Base-by-base conservation (phyloP, 2,797 vertebrate species). In the Etheostoma nigrum region DNA sequence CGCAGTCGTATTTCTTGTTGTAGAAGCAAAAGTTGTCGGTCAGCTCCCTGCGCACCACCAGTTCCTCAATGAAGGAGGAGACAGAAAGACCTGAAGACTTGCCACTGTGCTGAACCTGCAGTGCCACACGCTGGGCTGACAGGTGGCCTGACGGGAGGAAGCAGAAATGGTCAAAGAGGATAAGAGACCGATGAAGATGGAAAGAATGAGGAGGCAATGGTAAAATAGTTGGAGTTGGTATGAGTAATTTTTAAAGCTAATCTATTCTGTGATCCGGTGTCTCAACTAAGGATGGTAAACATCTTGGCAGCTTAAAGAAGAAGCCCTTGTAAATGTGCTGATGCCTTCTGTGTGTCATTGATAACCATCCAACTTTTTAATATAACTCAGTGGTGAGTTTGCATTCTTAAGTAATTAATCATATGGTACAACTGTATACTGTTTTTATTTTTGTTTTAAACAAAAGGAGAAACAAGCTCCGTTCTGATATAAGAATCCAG, bases 1-100 rank as follows among this genome's bases (percentile, higher is more conserved):
- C 49, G 0, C 91, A 92, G 94, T 98, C 97, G 0, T 98, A 98
- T 72, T 96, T 96, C 68, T 94, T 81, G 71, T 98, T 98, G 94
- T 97, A 98, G 91, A 94, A 98, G 91, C 97, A 98, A 83, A 97
- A 98, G 92, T 98, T 98, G 90, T 98, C 97, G 0, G 96, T 95
- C 87, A 98, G 95, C 89, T 98, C 97, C 70, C 96, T 72, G 33
- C 97, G 96, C 70, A 98, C 95, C 83, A 98, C 94, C 0, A 97
- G 94, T 91, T 97, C 97, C 86, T 98, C 97, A 2, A 96, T 90
- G 0, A 96, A 98, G 0, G 81, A 59, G 0, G 95, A 57, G 44
- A 96, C 91, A 0, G 96, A 94, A 16, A 94, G 88, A 19, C 89
- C 88, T 21, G 87, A 78, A 0, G 57, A 90, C 76, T 60, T 84